These are phyloP conservation scores for Tragelaphus scriptus DNA, from an alignment of 2,113 vertebrate species.

Conservation along the genomic window DNA sequence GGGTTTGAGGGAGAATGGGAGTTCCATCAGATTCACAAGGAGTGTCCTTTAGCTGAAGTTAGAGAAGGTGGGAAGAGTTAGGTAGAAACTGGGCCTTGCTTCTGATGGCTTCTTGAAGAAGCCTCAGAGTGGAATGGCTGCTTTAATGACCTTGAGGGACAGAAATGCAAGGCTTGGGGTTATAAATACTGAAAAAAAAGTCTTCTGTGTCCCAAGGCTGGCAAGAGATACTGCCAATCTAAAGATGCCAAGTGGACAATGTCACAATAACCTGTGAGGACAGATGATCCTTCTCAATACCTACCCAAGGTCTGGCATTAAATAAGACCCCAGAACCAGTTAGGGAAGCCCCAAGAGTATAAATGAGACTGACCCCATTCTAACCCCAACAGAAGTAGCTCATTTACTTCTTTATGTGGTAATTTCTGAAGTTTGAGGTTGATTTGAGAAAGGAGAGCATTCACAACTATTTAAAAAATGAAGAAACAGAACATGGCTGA, in stretches of 20 bases:
- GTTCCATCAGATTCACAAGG: background rate
- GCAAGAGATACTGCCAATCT: background rate
- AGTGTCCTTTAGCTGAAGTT: background rate
- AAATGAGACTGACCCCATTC: background rate
- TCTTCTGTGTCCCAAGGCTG: background rate
- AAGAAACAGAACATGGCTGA: conserved; percentile 17
- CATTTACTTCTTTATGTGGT: background rate
- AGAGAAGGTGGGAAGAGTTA: background rate
- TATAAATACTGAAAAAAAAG: background rate
- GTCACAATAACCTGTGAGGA: background rate
- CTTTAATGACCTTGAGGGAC: conserved; percentile 3
- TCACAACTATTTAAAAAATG: conserved; percentile 40
- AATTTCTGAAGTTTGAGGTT: conserved; percentile 27
- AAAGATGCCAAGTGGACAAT: background rate
- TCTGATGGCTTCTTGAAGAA: background rate
- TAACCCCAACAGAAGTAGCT: background rate
- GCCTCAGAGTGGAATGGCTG: background rate
- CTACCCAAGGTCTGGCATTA: background rate
- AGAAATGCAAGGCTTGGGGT: background rate
- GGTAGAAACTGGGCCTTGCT: background rate
- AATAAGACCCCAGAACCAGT: background rate
- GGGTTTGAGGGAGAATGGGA: background rate
- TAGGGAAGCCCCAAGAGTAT: background rate
- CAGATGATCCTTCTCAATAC: background rate
- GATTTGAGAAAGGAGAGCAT: conserved; percentile 37